phyloP scores from a whole-genome alignment of 2,797 vertebrate genomes.

The Chelidonichthys spinosus region DNA sequence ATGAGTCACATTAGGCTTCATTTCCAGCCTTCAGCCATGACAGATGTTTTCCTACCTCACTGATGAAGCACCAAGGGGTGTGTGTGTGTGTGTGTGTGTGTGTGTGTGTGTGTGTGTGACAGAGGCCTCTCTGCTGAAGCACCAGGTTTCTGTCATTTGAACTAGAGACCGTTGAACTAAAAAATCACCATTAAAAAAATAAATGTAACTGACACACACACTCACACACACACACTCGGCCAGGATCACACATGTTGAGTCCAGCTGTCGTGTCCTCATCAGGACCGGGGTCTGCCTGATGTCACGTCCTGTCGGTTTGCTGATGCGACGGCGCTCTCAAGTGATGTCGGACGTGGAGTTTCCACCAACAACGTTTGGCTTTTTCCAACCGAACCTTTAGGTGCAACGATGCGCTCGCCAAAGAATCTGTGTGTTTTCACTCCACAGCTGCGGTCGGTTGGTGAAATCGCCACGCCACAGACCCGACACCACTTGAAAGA shows the following conservation, averaged over 20 bases:
- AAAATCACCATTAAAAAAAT: constrained; percentile 18
- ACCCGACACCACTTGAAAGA: constrained; percentile 43
- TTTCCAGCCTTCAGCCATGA: constrained; percentile 44
- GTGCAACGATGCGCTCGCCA: neutral
- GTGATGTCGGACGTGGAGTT: constrained; percentile 32
- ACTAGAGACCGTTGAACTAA: constrained; percentile 46
- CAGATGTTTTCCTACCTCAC: constrained; percentile 64
- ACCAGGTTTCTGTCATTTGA: constrained; percentile 60
- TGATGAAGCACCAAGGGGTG: constrained; percentile 29
- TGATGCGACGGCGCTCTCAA: constrained; percentile 48
- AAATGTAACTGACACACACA: constrained; percentile 16
- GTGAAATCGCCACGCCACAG: constrained; percentile 20
- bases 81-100: constrained; percentile 15
- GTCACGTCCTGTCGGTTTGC: constrained; percentile 47
- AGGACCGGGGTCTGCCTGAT: constrained; percentile 47
- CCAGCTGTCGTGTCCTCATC: constrained; percentile 60
- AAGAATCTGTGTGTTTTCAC: constrained; percentile 1
- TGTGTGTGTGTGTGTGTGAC: constrained; percentile 24
- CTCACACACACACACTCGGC: constrained; percentile 17
- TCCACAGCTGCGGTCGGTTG: constrained; percentile 25
- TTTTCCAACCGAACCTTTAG: neutral
- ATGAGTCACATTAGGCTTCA: constrained; percentile 24
- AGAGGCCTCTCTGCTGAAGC: constrained; percentile 22
- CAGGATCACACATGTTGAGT: constrained; percentile 46
- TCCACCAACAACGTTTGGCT: constrained; percentile 6